Evolutionary conservation across 2,113 vertebrate genomes (phyloP).

Genomic region (Neogale vison): DNA sequence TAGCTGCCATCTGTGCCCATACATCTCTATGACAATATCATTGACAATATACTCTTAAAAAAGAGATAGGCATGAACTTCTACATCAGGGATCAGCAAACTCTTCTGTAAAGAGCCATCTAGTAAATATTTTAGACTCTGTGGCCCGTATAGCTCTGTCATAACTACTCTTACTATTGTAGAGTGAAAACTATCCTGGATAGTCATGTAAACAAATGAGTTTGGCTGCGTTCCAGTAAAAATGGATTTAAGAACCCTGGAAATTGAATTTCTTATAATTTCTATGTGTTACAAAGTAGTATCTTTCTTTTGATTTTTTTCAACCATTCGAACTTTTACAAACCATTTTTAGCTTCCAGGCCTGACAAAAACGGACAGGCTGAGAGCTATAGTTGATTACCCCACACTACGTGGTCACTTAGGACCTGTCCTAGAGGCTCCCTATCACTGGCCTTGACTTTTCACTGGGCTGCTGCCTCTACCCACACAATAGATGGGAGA

Average conservation of each 20-base stretch:
- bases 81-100: not conserved
- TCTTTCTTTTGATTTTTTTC: not conserved
- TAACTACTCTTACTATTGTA: not conserved
- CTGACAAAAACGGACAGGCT: not conserved
- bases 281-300: not conserved
- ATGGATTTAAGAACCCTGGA: not conserved
- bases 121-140: not conserved
- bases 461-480: not conserved
- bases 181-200: not conserved
- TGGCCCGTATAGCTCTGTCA: not conserved
- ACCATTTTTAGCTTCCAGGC: not conserved
- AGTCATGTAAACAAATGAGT: not conserved
- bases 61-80: not conserved
- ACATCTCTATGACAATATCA: not conserved
- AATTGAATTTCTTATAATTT: not conserved
- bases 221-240: not conserved
- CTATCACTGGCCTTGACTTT: not conserved
- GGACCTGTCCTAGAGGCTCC: not conserved
- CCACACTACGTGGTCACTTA: too few relatives aligned
- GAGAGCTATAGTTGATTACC: not conserved
- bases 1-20: not conserved
- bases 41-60: not conserved
- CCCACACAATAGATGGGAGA: not conserved
- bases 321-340: not conserved
- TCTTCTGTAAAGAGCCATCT: not conserved